phyloP scores from a whole-genome alignment of 2,113 vertebrate genomes.

The Brachyistius frenatus region DNA sequence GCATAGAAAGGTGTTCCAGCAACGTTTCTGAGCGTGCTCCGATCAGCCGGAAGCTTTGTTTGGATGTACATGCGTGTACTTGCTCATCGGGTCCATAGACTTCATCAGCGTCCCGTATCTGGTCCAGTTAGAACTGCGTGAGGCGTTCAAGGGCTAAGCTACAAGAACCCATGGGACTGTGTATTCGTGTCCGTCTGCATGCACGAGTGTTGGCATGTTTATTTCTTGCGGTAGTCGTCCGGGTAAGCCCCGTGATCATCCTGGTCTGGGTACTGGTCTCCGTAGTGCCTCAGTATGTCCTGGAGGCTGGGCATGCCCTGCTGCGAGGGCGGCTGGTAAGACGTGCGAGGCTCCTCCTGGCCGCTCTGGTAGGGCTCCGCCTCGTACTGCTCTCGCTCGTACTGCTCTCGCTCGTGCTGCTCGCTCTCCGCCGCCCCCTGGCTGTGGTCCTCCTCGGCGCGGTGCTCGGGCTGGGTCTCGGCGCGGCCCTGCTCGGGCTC shows the following conservation, averaged over 20 bases:
- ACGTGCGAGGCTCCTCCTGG: constrained; percentile 82
- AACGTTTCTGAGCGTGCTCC: constrained; percentile 32
- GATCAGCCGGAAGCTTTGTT: constrained; percentile 27
- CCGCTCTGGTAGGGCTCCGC: constrained; percentile 82
- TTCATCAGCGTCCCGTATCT: constrained; percentile 56
- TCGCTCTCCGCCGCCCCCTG: constrained; percentile 64
- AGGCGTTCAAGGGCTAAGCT: constrained; percentile 41
- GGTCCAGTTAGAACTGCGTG: constrained; percentile 37
- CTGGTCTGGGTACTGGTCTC: constrained; percentile 77
- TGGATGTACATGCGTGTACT: constrained; percentile 39
- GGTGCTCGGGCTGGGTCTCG: constrained; percentile 41
- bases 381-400: constrained; percentile 77
- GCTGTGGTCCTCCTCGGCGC: constrained; percentile 49
- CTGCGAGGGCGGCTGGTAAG: constrained; percentile 70
- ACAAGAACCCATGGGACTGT: constrained; percentile 36
- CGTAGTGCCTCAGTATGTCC: constrained; percentile 81
- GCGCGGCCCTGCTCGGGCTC: constrained; percentile 55
- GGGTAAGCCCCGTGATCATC: constrained; percentile 79
- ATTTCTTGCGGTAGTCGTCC: constrained; percentile 84
- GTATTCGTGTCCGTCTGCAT: constrained; percentile 68
- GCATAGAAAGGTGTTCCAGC: constrained; percentile 30
- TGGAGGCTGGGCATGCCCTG: constrained; percentile 78
- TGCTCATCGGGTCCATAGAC: constrained; percentile 64
- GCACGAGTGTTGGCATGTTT: constrained; percentile 34
- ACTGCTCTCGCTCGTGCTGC: constrained; percentile 67